Evolutionary conservation across 2,113 vertebrate species (phyloP), one percentile per base, ranked within the genome.

Genomic region (Corythaeola cristata): DNA sequence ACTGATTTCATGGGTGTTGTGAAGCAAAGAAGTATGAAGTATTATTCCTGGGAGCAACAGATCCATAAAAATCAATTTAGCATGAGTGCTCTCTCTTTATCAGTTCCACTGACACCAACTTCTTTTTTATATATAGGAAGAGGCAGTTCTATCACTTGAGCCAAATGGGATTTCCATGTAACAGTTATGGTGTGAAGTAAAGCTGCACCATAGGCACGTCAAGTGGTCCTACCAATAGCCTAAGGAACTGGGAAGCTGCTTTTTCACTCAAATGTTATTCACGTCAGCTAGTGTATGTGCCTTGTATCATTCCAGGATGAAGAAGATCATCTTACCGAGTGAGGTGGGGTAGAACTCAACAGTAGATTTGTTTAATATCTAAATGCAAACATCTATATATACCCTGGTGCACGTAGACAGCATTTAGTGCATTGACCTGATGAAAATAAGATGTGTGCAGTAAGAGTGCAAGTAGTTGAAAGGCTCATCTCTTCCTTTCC

Each of bases 1-100:
- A 93, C 89, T 89, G 68, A 96, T 92, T 97, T 94, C 76, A 92
- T 32, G 73, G 92, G 30, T 92, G 45, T 89, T 90, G 44, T 71
- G 64, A 95, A 93, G 68, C 39, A 75, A 90, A 94, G 39, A 84
- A 81, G 30, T 64, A 56, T 93, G 68, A 95, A 93, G 39, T 37
- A 75, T 66, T 93, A 49, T 81, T 93, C 35, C 68, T 82, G n/a
- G 39, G 94, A 93, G 83, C 33, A 92, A 67, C 15, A 88, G 64
- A 83, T 15, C 47, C 72, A 67, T 92, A 85, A 87, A 95, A 94
- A 93, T 90, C 69, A 87, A 86, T 96, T 96, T 84, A 77, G 14
- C 55, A 28, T 80, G 52, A 89, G 22, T 14, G 12, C 5, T 80
- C 18, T 91, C 41, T 83, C 45, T 92, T 84, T 90, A 74, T 80